Percentiles rank a stretch among this genome's conserved stretches.
These are phyloP conservation scores for Drosophila affinis DNA, from an alignment of 2,888 invertebrate species.

Conservation along the genomic window DNA sequence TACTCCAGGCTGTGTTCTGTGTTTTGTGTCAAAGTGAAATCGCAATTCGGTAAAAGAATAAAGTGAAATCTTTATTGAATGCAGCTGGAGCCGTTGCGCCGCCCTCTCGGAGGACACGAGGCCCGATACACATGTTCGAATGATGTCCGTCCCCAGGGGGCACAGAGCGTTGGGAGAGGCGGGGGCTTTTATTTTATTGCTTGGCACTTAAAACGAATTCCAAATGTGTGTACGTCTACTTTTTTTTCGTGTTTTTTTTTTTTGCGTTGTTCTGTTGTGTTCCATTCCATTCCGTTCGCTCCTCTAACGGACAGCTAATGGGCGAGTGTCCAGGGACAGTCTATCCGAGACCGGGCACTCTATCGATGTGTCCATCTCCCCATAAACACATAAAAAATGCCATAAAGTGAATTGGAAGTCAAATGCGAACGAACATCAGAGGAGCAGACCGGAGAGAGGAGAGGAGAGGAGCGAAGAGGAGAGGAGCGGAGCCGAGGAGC, in stretches of 20 bases:
- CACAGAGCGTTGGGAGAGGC: neutral
- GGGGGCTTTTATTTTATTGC: slow-evolving; percentile 74
- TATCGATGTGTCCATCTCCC: slow-evolving; percentile 46
- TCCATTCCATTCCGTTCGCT: slow-evolving; percentile 7
- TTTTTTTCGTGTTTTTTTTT: slow-evolving; percentile 16
- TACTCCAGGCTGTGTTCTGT: too few relatives aligned
- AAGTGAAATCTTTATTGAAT: neutral
- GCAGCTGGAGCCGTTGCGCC: neutral
- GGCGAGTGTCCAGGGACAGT: slow-evolving; percentile 16
- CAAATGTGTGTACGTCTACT: slow-evolving; percentile 50
- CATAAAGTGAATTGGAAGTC: slow-evolving; percentile 79
- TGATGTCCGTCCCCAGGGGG: slow-evolving; percentile 16
- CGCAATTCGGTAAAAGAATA: too few relatives aligned
- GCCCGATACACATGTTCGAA: neutral
- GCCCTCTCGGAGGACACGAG: too few relatives aligned
- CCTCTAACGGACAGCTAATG: slow-evolving; percentile 33
- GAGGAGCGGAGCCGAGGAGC: slow-evolving; percentile 7
- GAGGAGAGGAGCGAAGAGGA: neutral
- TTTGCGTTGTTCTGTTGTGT: slow-evolving; percentile 15
- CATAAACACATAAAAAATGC: slow-evolving; percentile 74
- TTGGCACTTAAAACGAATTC: slow-evolving; percentile 74
- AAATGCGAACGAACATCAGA: slow-evolving; percentile 58
- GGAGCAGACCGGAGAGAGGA: neutral
- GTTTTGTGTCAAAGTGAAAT: too few relatives aligned
- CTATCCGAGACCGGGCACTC: slow-evolving; percentile 37